Base-by-base conservation (phyloP, 2,797 vertebrate species). In the Microtus californicus region DNA sequence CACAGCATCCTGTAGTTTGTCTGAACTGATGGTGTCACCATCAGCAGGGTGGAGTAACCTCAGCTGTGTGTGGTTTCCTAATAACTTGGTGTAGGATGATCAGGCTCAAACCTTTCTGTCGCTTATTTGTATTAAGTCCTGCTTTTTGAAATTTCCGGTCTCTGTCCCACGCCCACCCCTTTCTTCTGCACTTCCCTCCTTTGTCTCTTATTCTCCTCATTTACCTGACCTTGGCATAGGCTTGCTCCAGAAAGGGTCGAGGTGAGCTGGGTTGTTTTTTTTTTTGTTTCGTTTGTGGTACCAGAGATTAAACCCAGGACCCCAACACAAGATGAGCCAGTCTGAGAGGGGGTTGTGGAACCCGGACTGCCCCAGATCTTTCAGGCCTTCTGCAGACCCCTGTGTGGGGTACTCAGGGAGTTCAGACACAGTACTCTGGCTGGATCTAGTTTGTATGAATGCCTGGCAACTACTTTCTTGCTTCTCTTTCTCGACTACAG, bases 41-140 rank as follows among this genome's bases (percentile, higher is more conserved):
- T 6, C 23, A 59, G 45, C 0, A 5, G 51, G 29, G 17, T 5
- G 17, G 82, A 25, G 45, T 51, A 73, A 23, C 21, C n/a, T 63
- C 12, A 0, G 45, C 29, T 80, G 43, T 86, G 5, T 11, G 29
- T 37, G 34, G 59, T 80, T 92, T 59, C 40, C 82, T 91, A 86
- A 79, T 74, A 92, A 91, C 86, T 65, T 17, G 21, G 54, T 78
- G 78, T 67, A 83, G 73, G 77, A 90, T 69, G 78, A 88, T 78
- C 87, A 45, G 51, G 48, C 54, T 71, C 54, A 40, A 67, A 37
- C 34, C 74, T 54, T 45, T 69, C 93, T 54, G 3, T 3, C 29
- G 61, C 48, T 92, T 54, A 31, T 69, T 90, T 48, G 77, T 48
- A 81, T 9, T 27, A 43, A 59, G 69, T n/a, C 79, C 61, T 19